These are phyloP conservation scores for Fissipunctia ypsillon DNA, from an alignment of 2,888 invertebrate species.

Conservation along the genomic window DNA sequence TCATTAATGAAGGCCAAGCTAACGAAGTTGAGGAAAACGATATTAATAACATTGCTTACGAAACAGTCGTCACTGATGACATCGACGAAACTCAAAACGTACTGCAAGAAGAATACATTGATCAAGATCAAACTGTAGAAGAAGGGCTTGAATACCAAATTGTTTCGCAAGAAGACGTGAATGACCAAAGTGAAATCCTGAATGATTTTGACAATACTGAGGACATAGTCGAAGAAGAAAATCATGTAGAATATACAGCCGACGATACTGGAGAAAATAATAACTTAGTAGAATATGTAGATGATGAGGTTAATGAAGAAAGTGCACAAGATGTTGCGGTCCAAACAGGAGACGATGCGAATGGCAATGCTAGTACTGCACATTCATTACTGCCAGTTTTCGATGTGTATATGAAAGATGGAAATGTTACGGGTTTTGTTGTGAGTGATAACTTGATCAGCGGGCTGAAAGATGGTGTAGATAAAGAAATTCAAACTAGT, in stretches of 20 bases:
- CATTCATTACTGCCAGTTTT: slow-evolving; percentile 71
- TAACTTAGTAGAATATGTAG: slow-evolving; percentile 45
- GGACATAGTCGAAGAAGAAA: slow-evolving; percentile 40
- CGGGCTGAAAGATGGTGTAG: slow-evolving; percentile 59
- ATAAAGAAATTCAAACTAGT: slow-evolving; percentile 66
- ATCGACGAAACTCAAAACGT: slow-evolving; percentile 35
- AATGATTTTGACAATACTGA: slow-evolving; percentile 35
- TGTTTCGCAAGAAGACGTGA: slow-evolving; percentile 20
- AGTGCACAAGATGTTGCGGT: slow-evolving; percentile 59
- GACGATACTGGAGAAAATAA: slow-evolving; percentile 38
- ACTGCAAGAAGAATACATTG: slow-evolving; percentile 44
- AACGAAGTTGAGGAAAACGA: slow-evolving; percentile 38
- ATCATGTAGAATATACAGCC: slow-evolving; percentile 51
- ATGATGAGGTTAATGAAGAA: slow-evolving; percentile 44
- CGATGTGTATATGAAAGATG: slow-evolving; percentile 74
- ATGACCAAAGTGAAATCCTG: slow-evolving; percentile 31
- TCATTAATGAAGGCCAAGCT: slow-evolving; percentile 28
- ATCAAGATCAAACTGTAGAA: slow-evolving; percentile 28
- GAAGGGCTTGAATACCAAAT: slow-evolving; percentile 35
- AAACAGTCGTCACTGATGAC: slow-evolving; percentile 62
- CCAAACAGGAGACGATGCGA: slow-evolving; percentile 59
- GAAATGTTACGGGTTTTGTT: slow-evolving; percentile 73
- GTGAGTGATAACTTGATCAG: slow-evolving; percentile 64
- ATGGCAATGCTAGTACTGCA: slow-evolving; percentile 49
- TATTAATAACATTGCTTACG: slow-evolving; percentile 59